A percentile compares a stretch with the other conserved stretches of the same genome.
These are phyloP conservation scores for Suncus etruscus DNA, from an alignment of 2,113 vertebrate species.

Conservation along the genomic window DNA sequence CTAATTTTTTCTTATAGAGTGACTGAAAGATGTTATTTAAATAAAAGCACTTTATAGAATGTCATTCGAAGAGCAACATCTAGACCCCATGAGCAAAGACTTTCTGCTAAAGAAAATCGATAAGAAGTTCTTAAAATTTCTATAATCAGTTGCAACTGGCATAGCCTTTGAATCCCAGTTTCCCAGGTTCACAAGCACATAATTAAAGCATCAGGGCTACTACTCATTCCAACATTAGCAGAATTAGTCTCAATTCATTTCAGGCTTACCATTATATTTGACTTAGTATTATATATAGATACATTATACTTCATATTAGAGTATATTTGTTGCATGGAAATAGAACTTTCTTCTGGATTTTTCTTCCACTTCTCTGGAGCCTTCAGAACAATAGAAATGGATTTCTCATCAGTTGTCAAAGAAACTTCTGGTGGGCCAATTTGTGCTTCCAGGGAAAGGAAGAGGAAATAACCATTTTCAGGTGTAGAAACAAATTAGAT, in stretches of 20 bases:
- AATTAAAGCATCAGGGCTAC: background rate
- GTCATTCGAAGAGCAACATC: background rate
- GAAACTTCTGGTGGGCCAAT: slow-evolving; percentile 90
- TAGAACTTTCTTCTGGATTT: slow-evolving; percentile 72
- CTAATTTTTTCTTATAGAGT: background rate
- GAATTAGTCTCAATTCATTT: background rate
- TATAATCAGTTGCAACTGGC: background rate
- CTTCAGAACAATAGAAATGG: slow-evolving; percentile 87
- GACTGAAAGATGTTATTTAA: background rate
- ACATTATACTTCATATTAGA: slow-evolving; percentile 89
- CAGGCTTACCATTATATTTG: slow-evolving; percentile 86
- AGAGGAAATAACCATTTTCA: slow-evolving; percentile 38
- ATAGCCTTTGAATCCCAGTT: background rate
- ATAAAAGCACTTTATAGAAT: background rate
- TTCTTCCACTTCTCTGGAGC: slow-evolving; percentile 91
- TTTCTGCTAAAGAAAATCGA: slow-evolving; percentile 21
- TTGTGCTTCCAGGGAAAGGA: slow-evolving; percentile 85
- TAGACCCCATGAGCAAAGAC: background rate
- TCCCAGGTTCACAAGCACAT: background rate
- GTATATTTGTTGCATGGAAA: slow-evolving; percentile 88
- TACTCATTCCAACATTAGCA: background rate
- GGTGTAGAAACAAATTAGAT: slow-evolving; percentile 1
- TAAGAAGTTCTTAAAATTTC: background rate
- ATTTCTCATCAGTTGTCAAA: slow-evolving; percentile 86
- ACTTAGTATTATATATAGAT: slow-evolving; percentile 86